phyloP scores from a whole-genome alignment of 2,113 vertebrate species.

The Drymodes brunneopygia region DNA sequence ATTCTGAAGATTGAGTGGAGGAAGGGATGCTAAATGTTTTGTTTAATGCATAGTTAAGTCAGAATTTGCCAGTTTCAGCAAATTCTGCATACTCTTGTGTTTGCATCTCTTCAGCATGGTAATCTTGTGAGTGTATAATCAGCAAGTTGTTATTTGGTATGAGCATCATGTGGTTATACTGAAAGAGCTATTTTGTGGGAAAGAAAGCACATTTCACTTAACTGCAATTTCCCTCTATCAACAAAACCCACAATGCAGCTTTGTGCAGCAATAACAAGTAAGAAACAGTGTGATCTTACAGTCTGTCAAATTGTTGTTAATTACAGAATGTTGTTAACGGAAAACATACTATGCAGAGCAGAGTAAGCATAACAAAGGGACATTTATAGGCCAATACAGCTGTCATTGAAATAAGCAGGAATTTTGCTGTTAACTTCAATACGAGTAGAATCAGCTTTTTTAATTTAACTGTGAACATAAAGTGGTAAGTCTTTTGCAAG shows the following conservation, averaged over 20 bases:
- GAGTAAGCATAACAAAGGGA: conserved; percentile 50
- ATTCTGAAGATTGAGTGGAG: not conserved
- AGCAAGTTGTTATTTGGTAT: conserved; percentile 30
- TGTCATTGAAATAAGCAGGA: conserved; percentile 13
- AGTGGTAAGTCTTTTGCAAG: not conserved
- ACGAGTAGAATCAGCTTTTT: not conserved
- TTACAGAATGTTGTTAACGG: conserved; percentile 48
- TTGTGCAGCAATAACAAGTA: conserved; percentile 27
- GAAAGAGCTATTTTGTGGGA: conserved; percentile 28
- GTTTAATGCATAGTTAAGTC: not conserved
- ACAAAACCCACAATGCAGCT: conserved; percentile 31
- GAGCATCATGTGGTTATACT: not conserved
- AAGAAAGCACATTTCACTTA: conserved; percentile 13
- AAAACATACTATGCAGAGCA: conserved; percentile 26
- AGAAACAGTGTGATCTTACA: conserved; percentile 44
- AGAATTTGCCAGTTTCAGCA: conserved; percentile 26
- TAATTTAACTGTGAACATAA: not conserved
- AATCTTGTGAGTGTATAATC: conserved; percentile 17
- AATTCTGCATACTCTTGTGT: not conserved
- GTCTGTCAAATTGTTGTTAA: conserved; percentile 54
- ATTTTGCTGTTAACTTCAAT: conserved; percentile 32
- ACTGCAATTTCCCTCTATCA: conserved; percentile 18
- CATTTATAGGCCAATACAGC: conserved; percentile 38
- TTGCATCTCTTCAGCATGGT: not conserved
- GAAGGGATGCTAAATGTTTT: not conserved